A percentile compares a stretch with the other conserved stretches of the same genome.
These are phyloP conservation scores for Riptortus pedestris DNA, from an alignment of 1,140 invertebrate species.

Conservation along the genomic window DNA sequence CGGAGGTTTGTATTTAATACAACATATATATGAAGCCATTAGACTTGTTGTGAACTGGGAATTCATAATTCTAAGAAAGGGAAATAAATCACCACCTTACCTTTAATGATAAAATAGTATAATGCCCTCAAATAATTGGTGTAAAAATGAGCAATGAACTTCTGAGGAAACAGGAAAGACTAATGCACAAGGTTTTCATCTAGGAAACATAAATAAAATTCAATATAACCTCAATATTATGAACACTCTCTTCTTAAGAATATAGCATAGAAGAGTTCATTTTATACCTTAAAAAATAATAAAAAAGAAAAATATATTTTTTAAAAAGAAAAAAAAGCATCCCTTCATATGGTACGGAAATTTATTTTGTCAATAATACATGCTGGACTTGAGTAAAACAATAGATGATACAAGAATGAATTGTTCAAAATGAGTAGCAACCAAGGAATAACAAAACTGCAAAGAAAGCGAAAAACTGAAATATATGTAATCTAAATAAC, in stretches of 20 bases:
- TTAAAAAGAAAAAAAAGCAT: background rate
- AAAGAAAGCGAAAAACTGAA: too few relatives aligned
- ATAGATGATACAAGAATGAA: too few relatives aligned
- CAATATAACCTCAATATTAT: background rate
- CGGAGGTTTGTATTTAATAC: background rate
- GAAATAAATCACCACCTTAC: slow-evolving; percentile 15
- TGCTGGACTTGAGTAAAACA: too few relatives aligned
- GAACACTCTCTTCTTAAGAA: background rate
- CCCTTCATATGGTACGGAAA: background rate
- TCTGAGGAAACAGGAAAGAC: slow-evolving; percentile 3
- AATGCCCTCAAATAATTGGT: slow-evolving; percentile 13
- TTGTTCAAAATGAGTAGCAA: too few relatives aligned
- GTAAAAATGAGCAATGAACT: slow-evolving; percentile 8
- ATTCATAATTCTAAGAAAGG: slow-evolving; percentile 12
- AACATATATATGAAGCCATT: slow-evolving; percentile 8
- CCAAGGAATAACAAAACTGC: too few relatives aligned
- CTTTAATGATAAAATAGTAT: slow-evolving; percentile 9
- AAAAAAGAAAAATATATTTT: background rate
- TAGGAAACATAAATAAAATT: slow-evolving; percentile 17
- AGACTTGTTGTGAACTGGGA: slow-evolving; percentile 4
- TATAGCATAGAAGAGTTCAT: too few relatives aligned
- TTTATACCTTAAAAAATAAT: too few relatives aligned
- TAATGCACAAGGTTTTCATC: slow-evolving; percentile 12
- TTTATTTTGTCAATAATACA: too few relatives aligned
- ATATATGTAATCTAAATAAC: too few relatives aligned